Evolutionary conservation across 2,888 invertebrate genomes (phyloP).

Genomic region (Pseudococcus viburni): DNA sequence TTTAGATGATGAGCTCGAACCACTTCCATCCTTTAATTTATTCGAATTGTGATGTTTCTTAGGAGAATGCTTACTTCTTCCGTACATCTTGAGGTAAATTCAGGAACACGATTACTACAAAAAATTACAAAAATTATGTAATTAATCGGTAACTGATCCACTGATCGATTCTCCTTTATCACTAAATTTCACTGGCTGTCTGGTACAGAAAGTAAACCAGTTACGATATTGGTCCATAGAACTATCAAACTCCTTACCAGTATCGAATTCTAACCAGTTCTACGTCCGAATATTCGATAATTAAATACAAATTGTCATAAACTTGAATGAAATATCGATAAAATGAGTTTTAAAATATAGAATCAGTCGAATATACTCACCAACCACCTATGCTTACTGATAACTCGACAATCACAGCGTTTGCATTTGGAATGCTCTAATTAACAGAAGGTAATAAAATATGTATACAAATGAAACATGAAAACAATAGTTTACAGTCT

Average conservation of each 20-base stretch:
- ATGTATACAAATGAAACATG: background rate
- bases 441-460: background rate
- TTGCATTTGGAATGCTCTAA: constrained; percentile 41
- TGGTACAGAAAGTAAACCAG: background rate
- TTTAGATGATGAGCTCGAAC: constrained; percentile 40
- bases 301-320: background rate
- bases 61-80: constrained; percentile 61
- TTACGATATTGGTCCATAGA: background rate
- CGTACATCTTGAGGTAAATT: constrained; percentile 49
- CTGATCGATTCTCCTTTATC: constrained; percentile 1
- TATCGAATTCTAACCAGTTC: background rate
- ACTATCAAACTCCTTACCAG: background rate
- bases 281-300: background rate
- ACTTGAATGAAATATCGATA: background rate
- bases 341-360: background rate
- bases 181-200: background rate
- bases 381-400: constrained; percentile 18
- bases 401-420: constrained; percentile 24
- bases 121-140: background rate
- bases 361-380: background rate
- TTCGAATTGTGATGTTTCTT: constrained; percentile 53
- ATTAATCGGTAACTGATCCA: background rate
- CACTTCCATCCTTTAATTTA: constrained; percentile 45
- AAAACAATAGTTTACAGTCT: background rate
- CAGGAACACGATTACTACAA: background rate